A percentile compares a stretch with the other conserved stretches of the same genome.
These are phyloP conservation scores for Deroplatys truncata DNA, from an alignment of 2,888 invertebrate species.

Conservation along the genomic window DNA sequence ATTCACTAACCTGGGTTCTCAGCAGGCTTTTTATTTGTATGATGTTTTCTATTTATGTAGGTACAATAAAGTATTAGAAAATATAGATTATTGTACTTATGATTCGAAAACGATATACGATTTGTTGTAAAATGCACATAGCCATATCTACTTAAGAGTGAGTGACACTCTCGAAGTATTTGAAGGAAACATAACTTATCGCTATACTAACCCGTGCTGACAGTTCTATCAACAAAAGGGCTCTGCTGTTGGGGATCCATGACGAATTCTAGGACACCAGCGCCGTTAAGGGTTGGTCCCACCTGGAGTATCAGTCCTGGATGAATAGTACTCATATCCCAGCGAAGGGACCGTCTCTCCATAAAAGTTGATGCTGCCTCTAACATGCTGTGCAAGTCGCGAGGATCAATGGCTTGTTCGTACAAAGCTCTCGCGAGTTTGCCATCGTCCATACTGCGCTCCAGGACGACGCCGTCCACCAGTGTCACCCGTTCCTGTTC, in stretches of 20 bases:
- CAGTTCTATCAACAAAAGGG: conserved; percentile 52
- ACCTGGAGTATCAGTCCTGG: conserved; percentile 72
- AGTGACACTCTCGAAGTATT: too few relatives aligned
- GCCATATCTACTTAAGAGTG: too few relatives aligned
- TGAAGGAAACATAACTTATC: too few relatives aligned
- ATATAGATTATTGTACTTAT: too few relatives aligned
- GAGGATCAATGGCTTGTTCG: conserved; percentile 68
- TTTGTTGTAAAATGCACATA: too few relatives aligned
- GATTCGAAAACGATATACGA: too few relatives aligned
- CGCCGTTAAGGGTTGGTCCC: conserved; percentile 52
- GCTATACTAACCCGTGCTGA: conserved; percentile 46
- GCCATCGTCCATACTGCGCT: conserved; percentile 55
- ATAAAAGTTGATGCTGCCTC: conserved; percentile 66
- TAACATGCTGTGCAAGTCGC: conserved; percentile 60
- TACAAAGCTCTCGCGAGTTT: conserved; percentile 62
- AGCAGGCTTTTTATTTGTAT: too few relatives aligned
- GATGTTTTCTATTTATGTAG: too few relatives aligned
- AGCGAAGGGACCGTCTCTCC: conserved; percentile 66
- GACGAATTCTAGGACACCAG: conserved; percentile 65
- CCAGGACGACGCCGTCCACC: conserved; percentile 59
- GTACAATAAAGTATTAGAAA: too few relatives aligned
- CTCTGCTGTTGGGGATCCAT: conserved; percentile 57
- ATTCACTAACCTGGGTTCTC: too few relatives aligned
- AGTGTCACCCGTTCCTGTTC: conserved; percentile 63
- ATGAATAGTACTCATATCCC: conserved; percentile 68